Conservation (phyloP, 2,797 vertebrate genomes). For the Gallinago stenura region DNA sequence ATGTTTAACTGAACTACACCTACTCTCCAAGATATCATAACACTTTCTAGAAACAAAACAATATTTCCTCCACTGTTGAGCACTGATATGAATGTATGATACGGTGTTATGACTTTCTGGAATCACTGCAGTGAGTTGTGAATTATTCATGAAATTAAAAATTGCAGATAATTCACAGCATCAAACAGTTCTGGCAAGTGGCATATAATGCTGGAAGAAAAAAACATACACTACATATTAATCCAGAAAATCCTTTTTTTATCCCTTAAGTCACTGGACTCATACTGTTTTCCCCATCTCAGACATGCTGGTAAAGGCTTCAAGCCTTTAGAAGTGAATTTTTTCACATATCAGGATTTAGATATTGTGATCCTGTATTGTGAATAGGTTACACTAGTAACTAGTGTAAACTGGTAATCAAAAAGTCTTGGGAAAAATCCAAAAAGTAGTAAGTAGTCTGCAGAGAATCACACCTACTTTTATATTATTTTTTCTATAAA, state of each 20-base stretch:
- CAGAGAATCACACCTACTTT: not conserved
- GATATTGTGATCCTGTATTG: not conserved
- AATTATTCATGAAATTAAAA: slow-evolving; percentile 70
- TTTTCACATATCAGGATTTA: not conserved
- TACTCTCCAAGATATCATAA: slow-evolving; percentile 1
- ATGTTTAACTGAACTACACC: not conserved
- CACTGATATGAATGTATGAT: slow-evolving; percentile 6
- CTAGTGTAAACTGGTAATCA: not conserved
- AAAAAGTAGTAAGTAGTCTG: no score
- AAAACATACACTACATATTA: not conserved
- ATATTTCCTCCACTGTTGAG: not conserved
- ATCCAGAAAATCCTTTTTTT: not conserved
- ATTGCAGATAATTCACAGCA: slow-evolving; percentile 36
- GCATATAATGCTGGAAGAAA: not conserved
- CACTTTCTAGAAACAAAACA: slow-evolving; percentile 44
- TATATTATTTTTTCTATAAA: not conserved
- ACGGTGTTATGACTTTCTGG: slow-evolving; percentile 42
- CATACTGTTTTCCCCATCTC: not conserved
- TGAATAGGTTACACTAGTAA: not conserved
- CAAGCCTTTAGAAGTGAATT: not conserved
- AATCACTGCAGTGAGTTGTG: slow-evolving; percentile 27
- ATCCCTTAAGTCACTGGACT: not conserved
- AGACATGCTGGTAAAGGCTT: not conserved
- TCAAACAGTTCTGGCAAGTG: slow-evolving; percentile 37
- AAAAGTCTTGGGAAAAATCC: not conserved